A percentile compares a stretch with the other conserved stretches of the same genome.
Conservation (phyloP, 2,888 invertebrate genomes). For the Dascillus cervinus region DNA sequence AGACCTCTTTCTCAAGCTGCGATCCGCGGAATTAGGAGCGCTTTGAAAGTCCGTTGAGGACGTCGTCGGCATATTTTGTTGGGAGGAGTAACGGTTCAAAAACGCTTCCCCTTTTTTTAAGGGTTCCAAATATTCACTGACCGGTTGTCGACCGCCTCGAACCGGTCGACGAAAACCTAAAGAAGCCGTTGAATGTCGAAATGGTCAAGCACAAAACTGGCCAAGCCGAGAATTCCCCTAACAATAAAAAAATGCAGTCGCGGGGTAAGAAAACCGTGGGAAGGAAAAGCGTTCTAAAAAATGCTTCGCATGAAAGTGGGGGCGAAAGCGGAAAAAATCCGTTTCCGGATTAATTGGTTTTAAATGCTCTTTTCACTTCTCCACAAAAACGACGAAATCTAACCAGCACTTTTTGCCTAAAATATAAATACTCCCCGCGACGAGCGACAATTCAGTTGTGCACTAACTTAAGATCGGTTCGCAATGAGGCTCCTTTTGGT, state of each 20-base stretch:
- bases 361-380: background rate
- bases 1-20: constrained; percentile 22
- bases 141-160: background rate
- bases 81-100: constrained; percentile 1
- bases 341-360: constrained; percentile 7
- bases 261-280: too few relatives aligned
- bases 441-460: too few relatives aligned
- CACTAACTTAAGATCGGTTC: too few relatives aligned
- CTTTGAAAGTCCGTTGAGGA: constrained; percentile 34
- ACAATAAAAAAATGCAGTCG: too few relatives aligned
- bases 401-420: too few relatives aligned
- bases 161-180: background rate
- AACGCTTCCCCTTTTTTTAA: too few relatives aligned
- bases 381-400: constrained; percentile 1
- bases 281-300: too few relatives aligned
- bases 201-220: constrained; percentile 6
- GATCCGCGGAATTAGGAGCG: constrained; percentile 26
- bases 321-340: too few relatives aligned
- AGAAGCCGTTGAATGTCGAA: background rate
- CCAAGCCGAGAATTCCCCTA: too few relatives aligned
- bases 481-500: too few relatives aligned
- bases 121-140: background rate
- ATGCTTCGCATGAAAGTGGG: too few relatives aligned
- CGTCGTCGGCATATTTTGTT: constrained; percentile 10
- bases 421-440: too few relatives aligned